Evolutionary conservation across 2,888 invertebrate species (phyloP), one percentile per base, ranked within the genome.

Genomic region (Oscheius sp.): DNA sequence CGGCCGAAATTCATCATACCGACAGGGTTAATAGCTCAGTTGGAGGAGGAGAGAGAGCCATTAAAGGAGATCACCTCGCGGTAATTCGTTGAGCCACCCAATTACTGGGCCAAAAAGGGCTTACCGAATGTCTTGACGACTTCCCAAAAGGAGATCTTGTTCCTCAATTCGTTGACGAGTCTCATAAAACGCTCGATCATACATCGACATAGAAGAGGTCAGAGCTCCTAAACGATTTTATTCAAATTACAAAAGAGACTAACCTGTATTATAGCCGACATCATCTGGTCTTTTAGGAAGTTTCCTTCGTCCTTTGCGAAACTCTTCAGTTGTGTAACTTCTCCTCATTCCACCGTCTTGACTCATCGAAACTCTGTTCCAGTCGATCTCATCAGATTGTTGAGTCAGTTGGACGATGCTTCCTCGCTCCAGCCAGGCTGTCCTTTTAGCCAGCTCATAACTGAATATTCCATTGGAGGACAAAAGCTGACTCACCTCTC

Each of bases 371-470:
- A 4, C 17, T 20, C 25, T 12, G 1, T 25, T 20, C 53, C 65
- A 65, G 29, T 65, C 65, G 8, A 31, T 53, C 17, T 31, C 50
- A 27, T 20, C 39, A 39, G 23, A 25, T 12, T 42, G 34, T 12
- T 61, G 61, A 4, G 46, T 37, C 61, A 68, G 15, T 25, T 68
- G 68, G 31, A 69, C 71, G 17, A 75, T 65, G 50, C 73, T 73
- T 25, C 77, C 77, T 27, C 75, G 69, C 50, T 77, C 77, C 72
- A 77, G 70, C 77, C 77, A 77, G 52, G 70, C 77, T 57, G 73
- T 66, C n/a, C 77, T 69, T 6, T 70, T 71, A 20, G 69, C 73
- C 33, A 74, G 53, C 23, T 72, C 76, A 50, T 66, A 65, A 34
- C 76, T 76, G 53, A 57, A 72, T 15, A 61, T n/a, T n/a, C n/a